Percentiles rank a stretch among this genome's conserved stretches.
phyloP scores from a whole-genome alignment of 2,888 invertebrate species.

The Tetragonula carbonaria region DNA sequence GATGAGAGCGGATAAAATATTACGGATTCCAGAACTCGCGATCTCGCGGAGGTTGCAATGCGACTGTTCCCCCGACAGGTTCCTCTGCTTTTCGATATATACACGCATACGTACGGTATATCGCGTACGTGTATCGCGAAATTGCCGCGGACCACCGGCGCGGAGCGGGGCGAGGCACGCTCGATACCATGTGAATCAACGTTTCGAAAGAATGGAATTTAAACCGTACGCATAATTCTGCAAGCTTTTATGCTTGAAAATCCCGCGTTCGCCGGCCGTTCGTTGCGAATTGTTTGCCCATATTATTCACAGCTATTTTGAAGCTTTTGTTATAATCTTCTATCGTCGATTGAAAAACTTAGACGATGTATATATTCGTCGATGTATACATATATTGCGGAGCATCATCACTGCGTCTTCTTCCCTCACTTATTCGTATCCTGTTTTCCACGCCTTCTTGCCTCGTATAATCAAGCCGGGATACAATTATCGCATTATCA shows the following conservation, averaged over 20 bases:
- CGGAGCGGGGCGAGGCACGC: not conserved
- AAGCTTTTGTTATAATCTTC: not conserved
- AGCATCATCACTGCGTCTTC: conserved; percentile 8
- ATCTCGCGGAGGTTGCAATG: not conserved
- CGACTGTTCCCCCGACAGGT: conserved; percentile 1
- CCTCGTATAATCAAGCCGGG: conserved; percentile 5
- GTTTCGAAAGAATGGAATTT: conserved; percentile 16
- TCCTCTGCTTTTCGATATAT: not conserved
- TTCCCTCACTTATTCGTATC: conserved; percentile 11
- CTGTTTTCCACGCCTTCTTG: conserved; percentile 21
- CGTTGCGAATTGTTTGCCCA: conserved; percentile 1
- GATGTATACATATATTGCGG: not conserved
- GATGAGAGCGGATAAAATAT: conserved; percentile 27
- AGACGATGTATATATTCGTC: not conserved
- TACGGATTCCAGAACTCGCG: conserved; percentile 7
- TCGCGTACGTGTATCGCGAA: not conserved
- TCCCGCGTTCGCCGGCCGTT: not conserved
- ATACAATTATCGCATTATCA: conserved; percentile 30
- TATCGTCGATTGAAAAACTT: not conserved
- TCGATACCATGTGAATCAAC: not conserved
- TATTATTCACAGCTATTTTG: not conserved
- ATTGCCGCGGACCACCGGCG: not conserved
- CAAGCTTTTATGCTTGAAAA: not conserved
- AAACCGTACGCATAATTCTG: conserved; percentile 13
- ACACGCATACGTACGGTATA: not conserved